Evolutionary conservation across 1,140 invertebrate species (phyloP), one percentile per base, ranked within the genome.

Genomic region (Atta texana): DNA sequence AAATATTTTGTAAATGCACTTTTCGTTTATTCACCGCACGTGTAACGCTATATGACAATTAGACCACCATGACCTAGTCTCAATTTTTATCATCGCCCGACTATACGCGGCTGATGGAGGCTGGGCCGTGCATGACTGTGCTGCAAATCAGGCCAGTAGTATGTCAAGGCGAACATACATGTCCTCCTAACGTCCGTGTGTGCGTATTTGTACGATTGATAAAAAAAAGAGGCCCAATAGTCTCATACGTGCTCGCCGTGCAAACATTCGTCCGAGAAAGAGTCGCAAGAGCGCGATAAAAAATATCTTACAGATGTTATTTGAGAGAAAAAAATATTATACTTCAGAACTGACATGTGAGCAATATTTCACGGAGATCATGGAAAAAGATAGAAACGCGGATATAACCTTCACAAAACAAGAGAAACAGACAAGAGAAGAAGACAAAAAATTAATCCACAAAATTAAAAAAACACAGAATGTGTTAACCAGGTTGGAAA

Each of bases 41-140:
- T 31, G 72, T 88, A 74, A 88, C 28, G 49, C 80, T 39, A 51
- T 49, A 85, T 57, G 75, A 61, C 87, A 89, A 89, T 89, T 89
- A 89, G 88, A 88, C 74, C 81, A 34, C 63, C 63, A 49, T 84
- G 72, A 89, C 57, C 76, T 82, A 89, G 88, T 77, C 88, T 89
- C 76, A 87, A 89, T 89, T 89, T 89, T 89, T 89, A 89, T 89
- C 69, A 89, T 89, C 87, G 34, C 28, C 28, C 24, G 57, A 59
- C 63, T 69, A 76, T 86, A 44, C 28, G 31, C 72, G 84, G 66
- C 57, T 78, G 12, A 12, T 49, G 87, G 76, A 89, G 88, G 24
- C 82, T 86, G 82, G 88, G 69, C 74, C 88, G 87, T 53, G 76
- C 88, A 87, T 89, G 88, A 89, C 88, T 89, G 69, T 68, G 63